Percentiles rank a stretch among this genome's conserved stretches.
Conservation (phyloP, 2,797 vertebrate genomes). For the Anas acuta region DNA sequence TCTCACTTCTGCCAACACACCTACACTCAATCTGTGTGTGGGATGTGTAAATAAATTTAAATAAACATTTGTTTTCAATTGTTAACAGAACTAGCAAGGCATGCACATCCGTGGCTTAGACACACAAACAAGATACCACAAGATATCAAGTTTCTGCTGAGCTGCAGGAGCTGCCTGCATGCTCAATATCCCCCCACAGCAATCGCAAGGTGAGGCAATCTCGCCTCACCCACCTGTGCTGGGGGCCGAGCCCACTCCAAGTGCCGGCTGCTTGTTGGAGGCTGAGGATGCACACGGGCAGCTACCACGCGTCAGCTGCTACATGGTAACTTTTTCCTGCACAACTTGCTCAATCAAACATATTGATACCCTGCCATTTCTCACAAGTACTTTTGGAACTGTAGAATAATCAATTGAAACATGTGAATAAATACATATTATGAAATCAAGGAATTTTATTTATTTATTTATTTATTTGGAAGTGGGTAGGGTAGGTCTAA, state of each 20-base stretch:
- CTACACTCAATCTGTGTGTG: conserved; percentile 57
- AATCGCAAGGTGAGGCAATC: background rate
- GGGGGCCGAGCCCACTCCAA: background rate
- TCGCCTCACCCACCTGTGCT: background rate
- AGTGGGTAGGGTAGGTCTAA: background rate
- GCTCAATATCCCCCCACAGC: background rate
- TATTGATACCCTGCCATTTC: background rate
- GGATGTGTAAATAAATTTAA: conserved; percentile 51
- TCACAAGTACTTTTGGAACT: background rate
- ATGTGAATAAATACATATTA: background rate
- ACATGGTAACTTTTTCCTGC: background rate
- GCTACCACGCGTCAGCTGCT: background rate
- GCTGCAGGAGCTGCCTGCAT: background rate
- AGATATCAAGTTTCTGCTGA: conserved; percentile 7
- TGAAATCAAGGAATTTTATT: background rate
- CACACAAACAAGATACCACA: background rate
- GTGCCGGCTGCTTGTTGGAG: background rate
- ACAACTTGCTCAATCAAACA: background rate
- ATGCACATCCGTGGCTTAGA: background rate
- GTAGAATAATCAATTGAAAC: background rate
- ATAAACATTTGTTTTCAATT: conserved; percentile 59
- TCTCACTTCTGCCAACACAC: conserved; percentile 54
- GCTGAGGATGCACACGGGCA: background rate
- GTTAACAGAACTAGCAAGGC: conserved; percentile 40
- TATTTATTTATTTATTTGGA: background rate